Base-by-base conservation (phyloP, 2,888 invertebrate genomes). In the Callosobruchus maculatus region DNA sequence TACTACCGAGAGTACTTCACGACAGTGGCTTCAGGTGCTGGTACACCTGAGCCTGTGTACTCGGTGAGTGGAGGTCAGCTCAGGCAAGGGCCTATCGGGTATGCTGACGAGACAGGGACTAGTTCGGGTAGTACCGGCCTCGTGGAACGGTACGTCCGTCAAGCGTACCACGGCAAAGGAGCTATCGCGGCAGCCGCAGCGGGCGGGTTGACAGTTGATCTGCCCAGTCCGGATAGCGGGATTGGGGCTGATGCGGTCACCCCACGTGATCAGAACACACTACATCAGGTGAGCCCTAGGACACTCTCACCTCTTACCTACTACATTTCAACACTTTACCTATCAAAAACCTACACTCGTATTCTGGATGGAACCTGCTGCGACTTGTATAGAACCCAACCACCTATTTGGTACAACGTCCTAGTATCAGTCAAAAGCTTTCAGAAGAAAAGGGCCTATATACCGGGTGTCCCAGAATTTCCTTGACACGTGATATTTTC, bases 141-240 rank as follows among this genome's bases (percentile, higher is more conserved):
- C 81, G 91, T 92, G 79, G 93, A 93, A 84, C 88, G 93, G 80
- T 93, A 93, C 84, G 91, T 91, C 70, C 90, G 92, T 67, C 92
- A 91, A 82, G 85, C 86, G 71, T 93, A 94, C 87, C 93, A 93
- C 84, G 91, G 92, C 85, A 90, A 93, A 88, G 90, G 93, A 84
- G 90, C 92, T 85, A 90, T 95, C 84, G 92, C 92, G 81, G 93
- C 93, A 77, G 92, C 93, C 83, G 91, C 92, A 80, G 93, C 93
- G 75, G 93, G 93, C 78, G 95, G 95, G 69, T 92, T 97, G 81
- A 96, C 96, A 72, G 97, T 97, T 85, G 97, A 97, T 89, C 91
- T 98, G 85, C 97, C 97, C 30, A 97, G 97, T 82, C 97, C 97
- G 30, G 98, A 98, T 89, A 96, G 96, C 85, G 98, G 98, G 79